Base-by-base conservation (phyloP, 1,140 invertebrate genomes). In the Gonatopus flavifemur region DNA sequence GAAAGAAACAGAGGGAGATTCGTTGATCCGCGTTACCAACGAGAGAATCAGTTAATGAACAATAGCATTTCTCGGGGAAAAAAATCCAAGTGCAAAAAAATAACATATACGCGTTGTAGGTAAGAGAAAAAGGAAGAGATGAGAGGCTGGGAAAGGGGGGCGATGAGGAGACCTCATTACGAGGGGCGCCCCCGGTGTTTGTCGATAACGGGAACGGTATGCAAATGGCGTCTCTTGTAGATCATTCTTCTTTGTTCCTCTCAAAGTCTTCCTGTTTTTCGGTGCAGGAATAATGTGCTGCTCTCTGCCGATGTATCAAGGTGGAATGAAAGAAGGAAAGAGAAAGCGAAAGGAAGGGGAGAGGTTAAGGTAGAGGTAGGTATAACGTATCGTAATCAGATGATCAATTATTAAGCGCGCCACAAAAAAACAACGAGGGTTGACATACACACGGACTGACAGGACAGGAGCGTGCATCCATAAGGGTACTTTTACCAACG, bases 381-480 rank as follows among this genome's bases (percentile, higher is more conserved):
- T 69, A 68, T 72, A 72, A 74, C 72, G 69, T 73, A 75, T 73
- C 70, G 69, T 75, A 77, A 75, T 75, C 74, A 74, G 70, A 77
- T 76, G 72, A 77, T 75, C 72, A 77, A 77, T 76, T 77, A 77
- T 76, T 75, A 73, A 76, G 70, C 68, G 56, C 60, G 51, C 64
- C 61, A 66, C 68, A 71, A 77, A 77, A 67, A 75, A 75, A 74
- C 68, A 74, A 74, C 69, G 69, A 72, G 72, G 72, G 74, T 75
- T 77, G 74, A 77, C 74, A 73, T 71, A 62, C 66, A n/a, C n/a
- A n/a, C n/a, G n/a, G 64, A 69, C 62, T 69, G 68, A 72, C 70
- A 69, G 56, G 55, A 57, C 45, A 48, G 38, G 21, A 52, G 49
- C 54, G 57, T 57, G 28, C 24, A 39, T 42, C 39, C n/a, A n/a